Percentiles rank a stretch among this genome's conserved stretches.
Evolutionary conservation across 2,797 vertebrate genomes (phyloP).

Genomic region (Vespertilio murinus): DNA sequence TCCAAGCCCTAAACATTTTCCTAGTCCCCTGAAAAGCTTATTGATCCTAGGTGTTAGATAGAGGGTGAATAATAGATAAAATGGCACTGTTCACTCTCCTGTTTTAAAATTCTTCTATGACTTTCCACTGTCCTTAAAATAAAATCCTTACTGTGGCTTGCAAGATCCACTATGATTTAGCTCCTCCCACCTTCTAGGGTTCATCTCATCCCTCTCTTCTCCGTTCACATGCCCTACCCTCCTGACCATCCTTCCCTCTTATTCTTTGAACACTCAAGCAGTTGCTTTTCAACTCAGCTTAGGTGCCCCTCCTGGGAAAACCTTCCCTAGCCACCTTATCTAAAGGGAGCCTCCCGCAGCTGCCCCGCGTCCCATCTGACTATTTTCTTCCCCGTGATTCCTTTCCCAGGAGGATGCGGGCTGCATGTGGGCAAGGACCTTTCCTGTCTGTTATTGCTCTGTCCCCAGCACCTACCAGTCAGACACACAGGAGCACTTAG

Average conservation of each 20-base stretch:
- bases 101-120: neutral
- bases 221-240: neutral
- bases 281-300: neutral
- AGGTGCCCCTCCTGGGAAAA: neutral
- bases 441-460: neutral
- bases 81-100: neutral
- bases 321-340: neutral
- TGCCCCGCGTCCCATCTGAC: neutral
- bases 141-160: neutral
- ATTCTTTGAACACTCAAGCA: neutral
- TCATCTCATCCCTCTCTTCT: neutral
- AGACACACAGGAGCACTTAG: neutral
- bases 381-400: neutral
- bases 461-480: neutral
- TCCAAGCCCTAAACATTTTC: neutral
- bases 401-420: neutral
- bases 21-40: neutral
- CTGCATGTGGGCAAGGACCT: neutral
- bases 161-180: neutral
- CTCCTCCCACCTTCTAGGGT: neutral
- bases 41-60: neutral
- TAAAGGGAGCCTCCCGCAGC: neutral
- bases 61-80: neutral
- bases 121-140: conserved; percentile 1
- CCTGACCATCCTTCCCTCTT: neutral